phyloP scores from a whole-genome alignment of 37 sponge, comb jelly and placozoan species.

The Crambe crambe region DNA sequence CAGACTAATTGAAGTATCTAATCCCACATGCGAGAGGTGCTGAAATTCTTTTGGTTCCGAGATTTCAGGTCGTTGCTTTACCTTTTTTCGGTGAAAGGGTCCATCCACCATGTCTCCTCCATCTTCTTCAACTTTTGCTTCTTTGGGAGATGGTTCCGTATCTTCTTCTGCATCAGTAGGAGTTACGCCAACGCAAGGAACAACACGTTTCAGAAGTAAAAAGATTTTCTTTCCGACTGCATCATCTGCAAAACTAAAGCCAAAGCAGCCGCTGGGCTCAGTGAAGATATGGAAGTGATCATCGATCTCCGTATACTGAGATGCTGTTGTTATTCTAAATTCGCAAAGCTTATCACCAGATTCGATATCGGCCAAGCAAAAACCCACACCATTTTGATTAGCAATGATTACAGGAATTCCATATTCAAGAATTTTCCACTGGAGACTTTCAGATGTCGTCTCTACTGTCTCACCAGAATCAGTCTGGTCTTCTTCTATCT shows the following conservation, averaged over 20 bases:
- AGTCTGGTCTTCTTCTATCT: not conserved
- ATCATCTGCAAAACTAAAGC: conserved; percentile 41
- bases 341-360: conserved; percentile 18
- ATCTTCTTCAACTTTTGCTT: conserved; percentile 2
- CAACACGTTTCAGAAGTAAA: not conserved
- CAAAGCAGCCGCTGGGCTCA: conserved; percentile 1
- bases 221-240: conserved; percentile 26
- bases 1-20: not conserved
- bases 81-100: not conserved
- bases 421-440: conserved; percentile 38
- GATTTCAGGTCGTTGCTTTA: conserved; percentile 5
- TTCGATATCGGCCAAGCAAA: conserved; percentile 24
- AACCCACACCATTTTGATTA: conserved; percentile 7
- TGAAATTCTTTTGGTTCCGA: conserved; percentile 39
- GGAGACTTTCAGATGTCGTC: not conserved
- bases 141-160: conserved; percentile 4
- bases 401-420: conserved; percentile 50
- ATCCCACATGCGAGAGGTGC: conserved; percentile 34
- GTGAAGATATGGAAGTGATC: conserved; percentile 48
- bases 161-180: not conserved
- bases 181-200: not conserved
- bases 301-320: conserved; percentile 19
- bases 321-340: conserved; percentile 1
- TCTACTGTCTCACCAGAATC: not conserved
- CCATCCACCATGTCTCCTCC: not conserved